Evolutionary conservation across 2,113 vertebrate species (phyloP).

Genomic region (Muscicapa adusta): DNA sequence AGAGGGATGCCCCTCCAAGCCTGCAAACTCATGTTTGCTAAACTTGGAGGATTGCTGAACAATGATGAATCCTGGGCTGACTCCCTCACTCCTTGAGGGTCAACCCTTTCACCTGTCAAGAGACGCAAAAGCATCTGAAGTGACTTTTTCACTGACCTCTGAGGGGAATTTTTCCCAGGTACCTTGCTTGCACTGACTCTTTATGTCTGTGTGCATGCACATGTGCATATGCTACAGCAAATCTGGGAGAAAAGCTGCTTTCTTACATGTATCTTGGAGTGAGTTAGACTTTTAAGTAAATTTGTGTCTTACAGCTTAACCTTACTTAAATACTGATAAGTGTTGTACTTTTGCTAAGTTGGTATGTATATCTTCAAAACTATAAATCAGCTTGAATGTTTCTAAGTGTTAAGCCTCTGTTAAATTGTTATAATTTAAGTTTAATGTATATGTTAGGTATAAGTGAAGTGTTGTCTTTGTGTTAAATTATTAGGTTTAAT

Average conservation of each 20-base stretch:
- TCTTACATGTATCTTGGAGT: too few species aligned
- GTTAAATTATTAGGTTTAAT: background rate
- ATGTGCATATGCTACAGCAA: too few species aligned
- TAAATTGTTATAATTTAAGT: background rate
- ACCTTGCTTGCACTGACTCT: background rate
- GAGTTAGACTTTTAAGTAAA: background rate
- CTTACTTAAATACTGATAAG: background rate
- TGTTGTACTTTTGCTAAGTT: background rate
- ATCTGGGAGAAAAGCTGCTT: background rate
- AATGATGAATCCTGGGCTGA: too few species aligned
- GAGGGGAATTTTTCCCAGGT: background rate
- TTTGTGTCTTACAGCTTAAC: background rate
- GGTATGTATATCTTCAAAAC: background rate
- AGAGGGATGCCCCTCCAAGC: too few species aligned
- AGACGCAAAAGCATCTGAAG: background rate
- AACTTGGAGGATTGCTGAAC: background rate
- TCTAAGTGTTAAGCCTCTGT: background rate
- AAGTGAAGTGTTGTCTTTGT: background rate
- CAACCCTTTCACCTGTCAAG: rapidly evolving
- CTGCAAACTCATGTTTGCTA: background rate
- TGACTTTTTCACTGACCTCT: background rate
- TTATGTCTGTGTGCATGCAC: background rate
- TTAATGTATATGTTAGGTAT: background rate
- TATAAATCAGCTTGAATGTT: background rate
- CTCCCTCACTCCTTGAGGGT: background rate